Evolutionary conservation across 2,888 invertebrate species (phyloP), one percentile per base, ranked within the genome.

Genomic region (Watsonalla binaria): DNA sequence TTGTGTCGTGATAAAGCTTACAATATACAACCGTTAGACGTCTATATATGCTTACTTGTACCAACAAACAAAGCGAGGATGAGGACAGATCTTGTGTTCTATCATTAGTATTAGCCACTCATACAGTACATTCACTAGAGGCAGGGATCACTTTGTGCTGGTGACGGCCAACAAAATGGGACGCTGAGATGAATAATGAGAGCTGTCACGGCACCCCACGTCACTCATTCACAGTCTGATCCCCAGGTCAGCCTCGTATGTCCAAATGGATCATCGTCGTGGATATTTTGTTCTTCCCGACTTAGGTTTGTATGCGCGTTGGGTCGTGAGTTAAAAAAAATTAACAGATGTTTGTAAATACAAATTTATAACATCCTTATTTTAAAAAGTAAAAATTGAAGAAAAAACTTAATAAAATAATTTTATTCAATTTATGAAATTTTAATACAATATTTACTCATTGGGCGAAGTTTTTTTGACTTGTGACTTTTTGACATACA

Each of bases 121-220:
- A 11, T 42, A 11, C 42, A 42, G 42, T 42, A 11, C 37, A 37
- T 42, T 42, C 42, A 11, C 11, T 42, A 42, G 42, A 42, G 42
- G 46, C 45, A 53, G 54, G 54, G 57, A 6, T 62, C 64, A 56
- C 47, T 54, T 57, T 60, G 61, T 33, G 33, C 54, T 60, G 63
- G 61, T 57, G 51, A 56, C 58, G 33, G 62, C 57, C 61, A 56
- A 50, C 54, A 55, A 56, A 62, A 65, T 63, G 59, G 62, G 54
- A 69, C 60, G 69, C 64, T 62, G 58, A 56, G 59, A 62, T 75
- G 70, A 76, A 54, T 72, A 76, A 75, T 76, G 66, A 59, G 53
- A 57, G 35, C 57, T 67, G 70, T 73, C 72, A 63, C 53, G 54
- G 47, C 54, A 58, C 50, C 46, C 55, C 54, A 60, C 61, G 64